These are phyloP conservation scores for Callipepla californica DNA, from an alignment of 2,113 vertebrate genomes.

Conservation along the genomic window DNA sequence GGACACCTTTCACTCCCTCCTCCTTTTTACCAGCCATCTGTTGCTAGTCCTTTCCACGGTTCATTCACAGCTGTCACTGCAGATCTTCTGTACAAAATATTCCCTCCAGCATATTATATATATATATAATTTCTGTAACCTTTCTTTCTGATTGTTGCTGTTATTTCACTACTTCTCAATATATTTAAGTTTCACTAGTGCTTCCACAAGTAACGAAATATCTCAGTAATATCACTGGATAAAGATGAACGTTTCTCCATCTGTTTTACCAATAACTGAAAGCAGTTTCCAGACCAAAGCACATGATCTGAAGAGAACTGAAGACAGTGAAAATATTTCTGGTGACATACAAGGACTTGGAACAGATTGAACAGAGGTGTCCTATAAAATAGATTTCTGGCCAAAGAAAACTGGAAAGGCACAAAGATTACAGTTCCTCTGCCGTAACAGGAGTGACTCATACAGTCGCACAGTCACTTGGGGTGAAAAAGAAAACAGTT, in stretches of 20 bases:
- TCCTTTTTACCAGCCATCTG: constrained; percentile 6
- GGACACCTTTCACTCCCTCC: not conserved
- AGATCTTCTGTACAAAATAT: constrained; percentile 25
- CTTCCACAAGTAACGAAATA: constrained; percentile 11
- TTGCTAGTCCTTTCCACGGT: not conserved
- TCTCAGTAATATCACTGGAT: not conserved
- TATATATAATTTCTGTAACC: not conserved
- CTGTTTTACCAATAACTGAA: constrained; percentile 44
- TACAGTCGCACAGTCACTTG: constrained; percentile 43
- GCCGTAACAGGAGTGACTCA: constrained; percentile 61
- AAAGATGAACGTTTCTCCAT: constrained; percentile 1
- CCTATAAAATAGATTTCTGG: constrained; percentile 36
- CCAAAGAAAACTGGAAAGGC: constrained; percentile 43
- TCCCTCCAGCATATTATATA: not conserved
- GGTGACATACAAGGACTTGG: constrained; percentile 6
- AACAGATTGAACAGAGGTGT: constrained; percentile 44
- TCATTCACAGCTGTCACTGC: constrained; percentile 36
- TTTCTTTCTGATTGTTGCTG: not conserved
- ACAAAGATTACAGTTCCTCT: constrained; percentile 27
- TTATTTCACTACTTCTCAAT: constrained; percentile 1
- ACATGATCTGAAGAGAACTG: not conserved
- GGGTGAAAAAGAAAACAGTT: constrained; percentile 68
- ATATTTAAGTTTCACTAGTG: not conserved
- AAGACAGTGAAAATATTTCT: constrained; percentile 39
- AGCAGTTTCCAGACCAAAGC: constrained; percentile 21